Conservation (phyloP, 2,888 invertebrate genomes). For the Therioaphis trifolii region DNA sequence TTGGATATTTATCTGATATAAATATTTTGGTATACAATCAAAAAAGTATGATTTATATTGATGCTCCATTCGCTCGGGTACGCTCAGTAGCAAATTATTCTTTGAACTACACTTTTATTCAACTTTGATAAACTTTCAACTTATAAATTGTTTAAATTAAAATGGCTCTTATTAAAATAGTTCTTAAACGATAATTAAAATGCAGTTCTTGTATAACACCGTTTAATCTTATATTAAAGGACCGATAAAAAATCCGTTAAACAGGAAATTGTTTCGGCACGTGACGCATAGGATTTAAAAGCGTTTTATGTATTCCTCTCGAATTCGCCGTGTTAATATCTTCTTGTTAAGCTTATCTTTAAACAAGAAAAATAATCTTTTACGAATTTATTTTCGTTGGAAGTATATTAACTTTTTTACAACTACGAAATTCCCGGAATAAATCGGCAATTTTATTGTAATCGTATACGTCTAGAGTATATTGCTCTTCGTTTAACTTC, state of each 20-base stretch:
- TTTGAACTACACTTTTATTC: slow-evolving; percentile 19
- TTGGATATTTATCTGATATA: slow-evolving; percentile 14
- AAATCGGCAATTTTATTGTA: slow-evolving; percentile 28
- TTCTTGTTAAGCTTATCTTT: slow-evolving; percentile 38
- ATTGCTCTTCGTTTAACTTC: slow-evolving; percentile 10
- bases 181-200: slow-evolving; percentile 58
- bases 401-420: slow-evolving; percentile 36
- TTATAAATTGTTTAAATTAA: slow-evolving; percentile 11
- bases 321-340: slow-evolving; percentile 45
- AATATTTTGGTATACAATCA: not conserved
- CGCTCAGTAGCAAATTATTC: slow-evolving; percentile 32
- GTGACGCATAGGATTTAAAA: slow-evolving; percentile 31
- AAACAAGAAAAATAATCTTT: slow-evolving; percentile 45
- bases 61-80: not conserved
- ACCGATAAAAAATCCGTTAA: slow-evolving; percentile 51
- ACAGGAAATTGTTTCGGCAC: slow-evolving; percentile 48
- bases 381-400: slow-evolving; percentile 21
- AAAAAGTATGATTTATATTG: slow-evolving; percentile 39
- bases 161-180: slow-evolving; percentile 35
- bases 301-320: slow-evolving; percentile 57
- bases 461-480: not conserved
- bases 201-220: slow-evolving; percentile 54
- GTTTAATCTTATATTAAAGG: slow-evolving; percentile 35
- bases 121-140: slow-evolving; percentile 51
- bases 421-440: slow-evolving; percentile 8